A percentile compares a stretch with the other conserved stretches of the same genome.
Conservation (phyloP, 2,888 invertebrate species). For the Slavum lentiscoides region DNA sequence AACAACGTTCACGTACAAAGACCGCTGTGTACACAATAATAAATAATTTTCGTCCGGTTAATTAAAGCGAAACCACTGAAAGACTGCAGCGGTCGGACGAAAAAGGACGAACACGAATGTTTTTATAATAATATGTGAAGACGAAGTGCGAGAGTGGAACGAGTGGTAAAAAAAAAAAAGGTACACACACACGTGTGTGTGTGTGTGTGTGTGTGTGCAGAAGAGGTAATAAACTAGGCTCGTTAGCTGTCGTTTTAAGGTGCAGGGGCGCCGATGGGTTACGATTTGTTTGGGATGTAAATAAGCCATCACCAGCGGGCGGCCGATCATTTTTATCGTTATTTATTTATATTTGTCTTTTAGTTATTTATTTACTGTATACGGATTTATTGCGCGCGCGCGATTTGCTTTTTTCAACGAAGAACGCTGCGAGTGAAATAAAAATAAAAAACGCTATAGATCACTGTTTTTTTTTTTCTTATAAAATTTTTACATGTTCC, state of each 20-base stretch:
- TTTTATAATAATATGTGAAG: not conserved
- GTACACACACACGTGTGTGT: not conserved
- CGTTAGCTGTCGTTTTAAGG: conserved; percentile 52
- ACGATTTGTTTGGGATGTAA: conserved; percentile 53
- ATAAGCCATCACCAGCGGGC: conserved; percentile 54
- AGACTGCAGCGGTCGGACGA: conserved; percentile 16
- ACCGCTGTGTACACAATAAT: conserved; percentile 52
- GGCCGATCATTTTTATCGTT: conserved; percentile 52
- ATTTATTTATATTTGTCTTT: conserved; percentile 54
- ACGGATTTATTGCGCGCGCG: conserved; percentile 45
- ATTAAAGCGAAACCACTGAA: conserved; percentile 52
- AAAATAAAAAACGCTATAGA: conserved; percentile 10
- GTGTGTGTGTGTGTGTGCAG: no score
- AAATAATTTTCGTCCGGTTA: conserved; percentile 52
- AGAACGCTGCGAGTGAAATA: conserved; percentile 3
- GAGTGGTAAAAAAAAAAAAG: conserved; percentile 1
- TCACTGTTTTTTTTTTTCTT: conserved; percentile 20
- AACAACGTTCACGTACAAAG: conserved; percentile 19
- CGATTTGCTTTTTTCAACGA: conserved; percentile 30
- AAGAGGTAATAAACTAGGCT: conserved; percentile 52
- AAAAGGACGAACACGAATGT: not conserved
- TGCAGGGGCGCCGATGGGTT: conserved; percentile 52
- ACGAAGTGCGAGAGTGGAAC: not conserved
- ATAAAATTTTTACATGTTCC: conserved; percentile 34
- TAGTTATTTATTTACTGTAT: conserved; percentile 48